A percentile compares a stretch with the other conserved stretches of the same genome.
These are phyloP conservation scores for Oplegnathus fasciatus DNA, from an alignment of 2,113 vertebrate species.

Conservation along the genomic window DNA sequence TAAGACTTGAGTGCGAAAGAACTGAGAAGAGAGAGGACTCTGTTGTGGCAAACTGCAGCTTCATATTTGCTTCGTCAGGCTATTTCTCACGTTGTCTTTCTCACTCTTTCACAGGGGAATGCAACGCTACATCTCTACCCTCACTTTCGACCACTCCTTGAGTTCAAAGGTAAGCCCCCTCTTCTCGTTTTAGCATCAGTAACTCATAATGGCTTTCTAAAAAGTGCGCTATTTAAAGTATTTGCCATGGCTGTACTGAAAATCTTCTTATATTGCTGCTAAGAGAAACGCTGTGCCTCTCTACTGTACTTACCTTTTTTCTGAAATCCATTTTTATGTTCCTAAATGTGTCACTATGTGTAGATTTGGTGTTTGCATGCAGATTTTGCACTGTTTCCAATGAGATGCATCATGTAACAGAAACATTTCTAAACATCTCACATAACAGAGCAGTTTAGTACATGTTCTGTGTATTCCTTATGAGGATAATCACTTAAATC, in stretches of 20 bases:
- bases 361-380: not conserved
- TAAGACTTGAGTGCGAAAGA: slow-evolving; percentile 27
- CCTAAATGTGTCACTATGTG: not conserved
- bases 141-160: slow-evolving; percentile 84
- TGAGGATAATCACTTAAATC: not conserved
- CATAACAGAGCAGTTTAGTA: not conserved
- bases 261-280: not conserved
- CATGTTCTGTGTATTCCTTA: not conserved
- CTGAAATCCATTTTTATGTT: not conserved
- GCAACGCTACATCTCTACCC: slow-evolving; percentile 87
- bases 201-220: slow-evolving; percentile 1
- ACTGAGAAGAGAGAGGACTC: slow-evolving; percentile 41
- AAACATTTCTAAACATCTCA: not conserved
- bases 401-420: not conserved
- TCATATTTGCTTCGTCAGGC: slow-evolving; percentile 32
- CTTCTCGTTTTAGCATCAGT: not conserved
- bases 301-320: not conserved
- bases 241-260: not conserved
- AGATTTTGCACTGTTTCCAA: not conserved
- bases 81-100: slow-evolving; percentile 38
- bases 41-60: slow-evolving; percentile 33
- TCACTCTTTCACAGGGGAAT: slow-evolving; percentile 80
- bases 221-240: not conserved
- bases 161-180: slow-evolving; percentile 86
- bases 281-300: not conserved